phyloP scores from a whole-genome alignment of 2,888 invertebrate genomes.

The Stratiomys singularior region DNA sequence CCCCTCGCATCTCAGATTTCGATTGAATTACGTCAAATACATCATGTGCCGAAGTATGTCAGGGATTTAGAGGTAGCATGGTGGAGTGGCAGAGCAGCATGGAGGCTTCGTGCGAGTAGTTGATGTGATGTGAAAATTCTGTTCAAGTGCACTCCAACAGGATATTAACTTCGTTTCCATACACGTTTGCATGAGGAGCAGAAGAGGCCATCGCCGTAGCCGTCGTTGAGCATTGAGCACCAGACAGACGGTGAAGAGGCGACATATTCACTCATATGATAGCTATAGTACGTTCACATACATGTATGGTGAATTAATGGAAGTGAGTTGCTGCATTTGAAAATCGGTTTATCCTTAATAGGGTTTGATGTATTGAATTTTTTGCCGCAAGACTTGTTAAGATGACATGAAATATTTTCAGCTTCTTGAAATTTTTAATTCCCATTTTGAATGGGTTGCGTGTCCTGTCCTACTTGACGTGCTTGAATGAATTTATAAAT shows the following conservation, averaged over 20 bases:
- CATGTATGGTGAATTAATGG: conserved; percentile 35
- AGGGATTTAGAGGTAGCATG: conserved; percentile 7
- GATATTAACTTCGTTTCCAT: conserved; percentile 49
- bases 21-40: conserved; percentile 40
- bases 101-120: conserved; percentile 13
- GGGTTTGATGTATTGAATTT: not conserved
- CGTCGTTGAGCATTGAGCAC: not conserved
- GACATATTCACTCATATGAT: conserved; percentile 10
- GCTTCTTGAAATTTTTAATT: no score
- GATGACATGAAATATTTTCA: no score
- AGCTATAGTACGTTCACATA: no score
- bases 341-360: not conserved
- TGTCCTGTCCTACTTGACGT: no score
- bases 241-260: conserved; percentile 10
- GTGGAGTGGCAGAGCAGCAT: not conserved
- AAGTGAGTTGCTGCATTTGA: conserved; percentile 19
- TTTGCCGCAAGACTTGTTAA: not conserved
- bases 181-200: conserved; percentile 9
- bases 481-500: no score
- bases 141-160: conserved; percentile 48
- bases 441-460: no score
- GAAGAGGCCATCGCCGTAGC: not conserved
- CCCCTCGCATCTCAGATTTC: conserved; percentile 32
- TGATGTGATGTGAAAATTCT: conserved; percentile 45
- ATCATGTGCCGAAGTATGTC: conserved; percentile 27